A percentile compares a stretch with the other conserved stretches of the same genome.
These are phyloP conservation scores for Theonella swinhoei DNA, from an alignment of 37 sponge, comb jelly and placozoan genomes.

Conservation along the genomic window DNA sequence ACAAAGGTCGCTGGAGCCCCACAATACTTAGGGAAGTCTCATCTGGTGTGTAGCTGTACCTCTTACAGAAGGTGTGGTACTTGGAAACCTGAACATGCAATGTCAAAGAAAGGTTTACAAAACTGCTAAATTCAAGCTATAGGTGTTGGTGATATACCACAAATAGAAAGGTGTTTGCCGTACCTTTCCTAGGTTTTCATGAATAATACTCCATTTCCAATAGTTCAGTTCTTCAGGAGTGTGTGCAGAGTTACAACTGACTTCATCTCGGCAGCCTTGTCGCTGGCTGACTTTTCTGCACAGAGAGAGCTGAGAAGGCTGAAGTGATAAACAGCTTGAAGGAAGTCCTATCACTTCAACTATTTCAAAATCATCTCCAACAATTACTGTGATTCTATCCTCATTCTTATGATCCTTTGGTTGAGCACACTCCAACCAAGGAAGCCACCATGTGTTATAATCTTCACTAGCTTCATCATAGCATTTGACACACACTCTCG, in stretches of 20 bases:
- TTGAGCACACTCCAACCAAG: slow-evolving; percentile 13
- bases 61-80: neutral
- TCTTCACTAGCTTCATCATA: neutral
- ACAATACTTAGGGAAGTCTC: neutral
- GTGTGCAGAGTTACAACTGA: neutral
- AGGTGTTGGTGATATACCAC: neutral
- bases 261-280: neutral
- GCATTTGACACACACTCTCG: neutral
- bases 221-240: neutral
- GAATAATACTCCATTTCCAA: neutral
- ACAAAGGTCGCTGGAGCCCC: neutral
- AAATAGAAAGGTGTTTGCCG: neutral
- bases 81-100: neutral
- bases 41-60: neutral
- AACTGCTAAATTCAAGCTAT: neutral
- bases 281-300: neutral
- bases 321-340: neutral
- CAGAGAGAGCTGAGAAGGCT: neutral
- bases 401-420: neutral
- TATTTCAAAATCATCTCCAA: neutral
- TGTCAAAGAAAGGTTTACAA: neutral
- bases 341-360: neutral
- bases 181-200: neutral
- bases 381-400: neutral
- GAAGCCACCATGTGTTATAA: neutral